Evolutionary conservation across 2,888 invertebrate species (phyloP).

Genomic region (Phoenoteleia sp.): DNA sequence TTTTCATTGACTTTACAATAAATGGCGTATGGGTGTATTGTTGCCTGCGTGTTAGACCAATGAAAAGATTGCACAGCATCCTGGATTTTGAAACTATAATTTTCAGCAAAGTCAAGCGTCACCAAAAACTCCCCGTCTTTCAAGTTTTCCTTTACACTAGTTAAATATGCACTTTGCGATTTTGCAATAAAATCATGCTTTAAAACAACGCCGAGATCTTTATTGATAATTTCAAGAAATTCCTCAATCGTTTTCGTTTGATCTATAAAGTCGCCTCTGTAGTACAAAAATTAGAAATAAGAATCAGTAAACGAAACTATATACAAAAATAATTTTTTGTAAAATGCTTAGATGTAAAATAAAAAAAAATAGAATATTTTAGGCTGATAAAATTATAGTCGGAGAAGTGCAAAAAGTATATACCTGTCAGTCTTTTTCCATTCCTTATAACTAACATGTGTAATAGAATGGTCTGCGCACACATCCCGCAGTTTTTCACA

Average conservation of each 20-base stretch:
- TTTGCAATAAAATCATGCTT: constrained; percentile 19
- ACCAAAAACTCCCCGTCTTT: constrained; percentile 14
- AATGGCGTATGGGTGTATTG: constrained; percentile 1
- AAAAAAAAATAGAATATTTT: constrained; percentile 1
- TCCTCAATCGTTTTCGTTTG: constrained; percentile 13
- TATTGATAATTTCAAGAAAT: not conserved
- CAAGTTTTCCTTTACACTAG: not conserved
- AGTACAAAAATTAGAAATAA: constrained; percentile 4
- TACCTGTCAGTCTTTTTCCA: constrained; percentile 35
- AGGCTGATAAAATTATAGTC: not conserved
- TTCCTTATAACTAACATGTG: constrained; percentile 22
- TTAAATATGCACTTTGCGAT: constrained; percentile 7
- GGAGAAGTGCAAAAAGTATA: not conserved
- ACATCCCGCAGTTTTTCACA: constrained; percentile 6
- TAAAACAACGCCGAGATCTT: not conserved
- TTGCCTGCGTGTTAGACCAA: constrained; percentile 4
- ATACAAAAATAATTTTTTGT: not conserved
- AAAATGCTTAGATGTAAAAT: not conserved
- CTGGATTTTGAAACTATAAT: constrained; percentile 2
- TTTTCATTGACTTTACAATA: not conserved
- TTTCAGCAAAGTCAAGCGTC: not conserved
- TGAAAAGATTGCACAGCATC: constrained; percentile 21
- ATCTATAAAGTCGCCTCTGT: constrained; percentile 5
- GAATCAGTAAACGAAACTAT: not conserved
- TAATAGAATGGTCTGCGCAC: constrained; percentile 23